Evolutionary conservation across 1,140 invertebrate species (phyloP).

Genomic region (Halyomorpha halys): DNA sequence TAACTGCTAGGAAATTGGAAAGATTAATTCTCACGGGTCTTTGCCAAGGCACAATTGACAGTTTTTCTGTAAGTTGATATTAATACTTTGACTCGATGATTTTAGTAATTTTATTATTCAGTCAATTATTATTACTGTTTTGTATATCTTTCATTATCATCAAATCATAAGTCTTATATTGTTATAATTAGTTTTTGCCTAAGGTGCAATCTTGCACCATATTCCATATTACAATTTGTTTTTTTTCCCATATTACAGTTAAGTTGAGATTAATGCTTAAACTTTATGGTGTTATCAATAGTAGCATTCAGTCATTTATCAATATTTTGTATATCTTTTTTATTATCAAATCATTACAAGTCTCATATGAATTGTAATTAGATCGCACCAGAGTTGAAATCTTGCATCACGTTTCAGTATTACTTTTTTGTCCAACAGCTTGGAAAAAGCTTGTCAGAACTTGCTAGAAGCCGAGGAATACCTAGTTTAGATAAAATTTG

Average conservation of each 20-base stretch:
- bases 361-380: too few species aligned
- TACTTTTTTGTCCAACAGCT: conserved; percentile 20
- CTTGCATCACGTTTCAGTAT: conserved; percentile 12
- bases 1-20: conserved; percentile 35
- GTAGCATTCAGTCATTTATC: conserved; percentile 2
- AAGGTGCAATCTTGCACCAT: too few species aligned
- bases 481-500: conserved; percentile 38
- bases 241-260: too few species aligned
- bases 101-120: not conserved
- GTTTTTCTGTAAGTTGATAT: conserved; percentile 22
- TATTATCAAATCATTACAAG: too few species aligned
- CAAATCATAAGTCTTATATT: too few species aligned
- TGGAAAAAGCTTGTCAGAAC: conserved; percentile 29
- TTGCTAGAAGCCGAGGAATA: conserved; percentile 29
- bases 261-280: conserved; percentile 4
- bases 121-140: conserved; percentile 2
- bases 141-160: too few species aligned
- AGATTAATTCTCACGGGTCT: conserved; percentile 30
- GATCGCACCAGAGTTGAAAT: too few species aligned
- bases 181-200: too few species aligned
- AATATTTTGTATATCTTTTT: not conserved
- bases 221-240: too few species aligned
- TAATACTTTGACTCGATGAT: not conserved
- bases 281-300: not conserved
- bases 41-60: conserved; percentile 25